phyloP scores from a whole-genome alignment of 2,888 invertebrate species.

The Arctia plantaginis region DNA sequence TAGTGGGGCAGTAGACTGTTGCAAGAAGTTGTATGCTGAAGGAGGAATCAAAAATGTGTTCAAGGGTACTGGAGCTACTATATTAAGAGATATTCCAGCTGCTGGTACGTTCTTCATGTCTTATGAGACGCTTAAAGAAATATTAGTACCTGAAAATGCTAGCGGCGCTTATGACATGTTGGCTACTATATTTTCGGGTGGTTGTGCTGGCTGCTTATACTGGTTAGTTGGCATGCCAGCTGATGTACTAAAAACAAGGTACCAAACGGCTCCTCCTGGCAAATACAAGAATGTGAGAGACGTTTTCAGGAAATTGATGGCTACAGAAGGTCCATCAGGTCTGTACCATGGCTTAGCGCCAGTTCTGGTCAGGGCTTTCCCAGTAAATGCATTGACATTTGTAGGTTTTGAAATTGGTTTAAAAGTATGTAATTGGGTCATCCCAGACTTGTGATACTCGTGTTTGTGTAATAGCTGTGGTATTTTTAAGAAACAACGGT shows the following conservation, averaged over 20 bases:
- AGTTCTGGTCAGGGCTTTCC: slow-evolving; percentile 12
- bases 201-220: not conserved
- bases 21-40: slow-evolving; percentile 11
- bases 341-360: slow-evolving; percentile 1
- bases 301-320: slow-evolving; percentile 6
- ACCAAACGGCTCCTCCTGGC: slow-evolving; percentile 7
- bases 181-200: slow-evolving; percentile 2
- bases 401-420: slow-evolving; percentile 10
- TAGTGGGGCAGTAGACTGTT: slow-evolving; percentile 5
- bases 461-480: not conserved
- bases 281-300: not conserved
- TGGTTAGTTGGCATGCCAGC: slow-evolving; percentile 15
- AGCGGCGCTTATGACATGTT: not conserved
- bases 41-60: slow-evolving; percentile 7
- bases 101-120: slow-evolving; percentile 11
- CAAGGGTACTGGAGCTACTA: slow-evolving; percentile 3
- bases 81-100: slow-evolving; percentile 14
- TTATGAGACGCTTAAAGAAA: not conserved
- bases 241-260: slow-evolving; percentile 14
- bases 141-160: slow-evolving; percentile 2
- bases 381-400: slow-evolving; percentile 11
- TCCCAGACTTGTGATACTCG: not conserved
- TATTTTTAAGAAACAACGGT: not conserved
- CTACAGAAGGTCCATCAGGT: slow-evolving; percentile 7
- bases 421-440: not conserved